A percentile compares a stretch with the other conserved stretches of the same genome.
phyloP scores from a whole-genome alignment of 2,797 vertebrate species.

The Lycodopsis pacificus region DNA sequence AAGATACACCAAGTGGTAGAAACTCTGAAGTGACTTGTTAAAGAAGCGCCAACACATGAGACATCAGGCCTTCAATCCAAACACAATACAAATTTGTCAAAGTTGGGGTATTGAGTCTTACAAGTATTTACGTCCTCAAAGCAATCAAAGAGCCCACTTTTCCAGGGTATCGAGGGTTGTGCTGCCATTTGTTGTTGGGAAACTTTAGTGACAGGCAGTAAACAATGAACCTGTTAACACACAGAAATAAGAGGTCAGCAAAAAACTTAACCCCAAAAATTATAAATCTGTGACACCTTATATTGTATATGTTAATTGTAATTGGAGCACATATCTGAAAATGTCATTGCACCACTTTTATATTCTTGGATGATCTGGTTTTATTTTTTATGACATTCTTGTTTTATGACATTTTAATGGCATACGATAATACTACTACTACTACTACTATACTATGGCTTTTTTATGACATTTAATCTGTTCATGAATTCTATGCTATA shows the following conservation, averaged over 20 bases:
- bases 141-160: constrained; percentile 53
- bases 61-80: background rate
- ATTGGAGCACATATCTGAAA: background rate
- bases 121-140: constrained; percentile 42
- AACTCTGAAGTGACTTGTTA: background rate
- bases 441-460: too few species aligned
- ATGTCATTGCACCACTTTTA: background rate
- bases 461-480: too few species aligned
- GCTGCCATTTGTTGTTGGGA: background rate
- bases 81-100: background rate
- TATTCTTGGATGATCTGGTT: too few species aligned
- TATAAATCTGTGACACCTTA: background rate
- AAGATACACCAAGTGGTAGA: background rate
- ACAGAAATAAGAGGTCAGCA: background rate
- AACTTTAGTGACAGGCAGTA: background rate
- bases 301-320: background rate
- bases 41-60: background rate
- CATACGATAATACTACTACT: too few species aligned
- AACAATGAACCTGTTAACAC: constrained; percentile 1
- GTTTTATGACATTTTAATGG: too few species aligned
- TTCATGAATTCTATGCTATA: too few species aligned
- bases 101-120: constrained; percentile 27
- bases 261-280: background rate
- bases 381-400: too few species aligned
- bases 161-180: constrained; percentile 15